phyloP scores from a whole-genome alignment of 2,113 vertebrate genomes.

The Strigops habroptila region DNA sequence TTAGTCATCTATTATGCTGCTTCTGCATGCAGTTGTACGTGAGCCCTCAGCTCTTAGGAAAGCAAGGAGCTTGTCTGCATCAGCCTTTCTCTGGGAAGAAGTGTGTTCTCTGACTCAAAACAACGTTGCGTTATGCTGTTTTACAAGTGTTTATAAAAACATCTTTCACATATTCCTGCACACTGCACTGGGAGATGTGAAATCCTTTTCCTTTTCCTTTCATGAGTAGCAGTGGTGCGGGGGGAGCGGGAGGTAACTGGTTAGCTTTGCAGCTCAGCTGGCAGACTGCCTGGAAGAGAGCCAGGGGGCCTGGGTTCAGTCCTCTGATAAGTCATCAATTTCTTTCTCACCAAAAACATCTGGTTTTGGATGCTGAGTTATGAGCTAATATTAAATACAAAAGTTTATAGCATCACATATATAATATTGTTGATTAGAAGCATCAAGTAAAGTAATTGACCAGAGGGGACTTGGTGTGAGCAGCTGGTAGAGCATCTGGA shows the following conservation, averaged over 20 bases:
- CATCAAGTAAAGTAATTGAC: constrained; percentile 81
- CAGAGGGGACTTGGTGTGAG: constrained; percentile 72
- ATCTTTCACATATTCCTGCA: background rate
- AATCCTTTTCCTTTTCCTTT: constrained; percentile 44
- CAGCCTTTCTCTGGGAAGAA: background rate
- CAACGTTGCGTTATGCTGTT: background rate
- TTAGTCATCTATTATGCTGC: background rate
- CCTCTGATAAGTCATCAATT: constrained; percentile 81
- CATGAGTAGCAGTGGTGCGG: background rate
- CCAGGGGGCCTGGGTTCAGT: constrained; percentile 72
- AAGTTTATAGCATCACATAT: constrained; percentile 81
- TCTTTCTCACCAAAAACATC: constrained; percentile 81
- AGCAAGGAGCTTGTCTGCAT: background rate
- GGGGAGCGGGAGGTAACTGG: constrained; percentile 21
- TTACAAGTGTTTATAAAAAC: background rate
- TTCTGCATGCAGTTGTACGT: fast-evolving
- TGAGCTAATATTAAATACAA: constrained; percentile 82
- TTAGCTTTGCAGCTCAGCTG: constrained; percentile 61
- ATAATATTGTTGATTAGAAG: constrained; percentile 79
- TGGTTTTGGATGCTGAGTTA: constrained; percentile 77
- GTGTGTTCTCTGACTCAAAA: background rate
- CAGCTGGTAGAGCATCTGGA: constrained; percentile 76
- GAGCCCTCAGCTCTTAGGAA: background rate
- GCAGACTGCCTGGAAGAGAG: constrained; percentile 62
- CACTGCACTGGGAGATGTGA: background rate